Evolutionary conservation across 2,797 vertebrate genomes (phyloP), one percentile per base, ranked within the genome.

Genomic region (Sarcophilus harrisii): DNA sequence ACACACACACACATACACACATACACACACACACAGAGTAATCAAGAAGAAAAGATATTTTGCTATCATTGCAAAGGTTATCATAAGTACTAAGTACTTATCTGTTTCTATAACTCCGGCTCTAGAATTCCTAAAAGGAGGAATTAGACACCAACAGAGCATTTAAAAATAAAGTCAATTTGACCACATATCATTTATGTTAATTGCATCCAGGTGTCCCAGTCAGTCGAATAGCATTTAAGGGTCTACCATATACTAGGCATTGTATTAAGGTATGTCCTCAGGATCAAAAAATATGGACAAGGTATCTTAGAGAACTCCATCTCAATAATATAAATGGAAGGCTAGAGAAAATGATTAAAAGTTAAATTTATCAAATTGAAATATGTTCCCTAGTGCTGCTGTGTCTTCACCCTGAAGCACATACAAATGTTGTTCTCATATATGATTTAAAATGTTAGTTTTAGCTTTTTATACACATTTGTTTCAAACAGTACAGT

Each of bases 41-140:
- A 90, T 90, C 18, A 94, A 95, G 94, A 27, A 62, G 0, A 1
- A 94, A 94, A 91, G 13, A 16, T 13, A 92, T 29, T 92, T 94
- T 96, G 13, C 32, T 92, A 28, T 93, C 29, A 90, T 49, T 5
- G 90, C 92, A 92, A 94, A 12, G 38, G 55, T 93, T 96, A 91
- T 58, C 10, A 91, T n/a, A 49, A 89, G 13, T 30, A 60, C 11
- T 59, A 94, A 60, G 18, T 54, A 52, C 8, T 95, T 94, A 3
- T 91, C 13, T 91, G 59, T 92, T 89, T 91, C 5, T 32, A 5
- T 60, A 49, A 1, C 2, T 81, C 29, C 27, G 91, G 3, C 13
- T 91, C 9, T 92, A 92, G 18, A 93, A 91, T 93, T 94, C 73
- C 87, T 62, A 96, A 81, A 4, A 91, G n/a, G n/a, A 18, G 21